phyloP scores from a whole-genome alignment of 2,888 invertebrate genomes.

The Pantelozetes paolii region DNA sequence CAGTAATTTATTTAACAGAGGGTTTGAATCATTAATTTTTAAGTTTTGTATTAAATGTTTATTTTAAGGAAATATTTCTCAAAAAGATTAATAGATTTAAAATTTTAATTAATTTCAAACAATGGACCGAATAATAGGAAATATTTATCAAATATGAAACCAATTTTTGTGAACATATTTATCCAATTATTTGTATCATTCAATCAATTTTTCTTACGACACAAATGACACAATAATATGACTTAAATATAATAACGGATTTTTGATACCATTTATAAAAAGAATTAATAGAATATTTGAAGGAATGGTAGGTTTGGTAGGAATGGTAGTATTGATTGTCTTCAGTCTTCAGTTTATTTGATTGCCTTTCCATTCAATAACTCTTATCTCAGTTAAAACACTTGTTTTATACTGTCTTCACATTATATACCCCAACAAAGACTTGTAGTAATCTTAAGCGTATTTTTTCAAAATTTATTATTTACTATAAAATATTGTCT shows the following conservation, averaged over 20 bases:
- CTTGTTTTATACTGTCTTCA: slow-evolving; percentile 27
- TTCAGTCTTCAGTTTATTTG: slow-evolving; percentile 20
- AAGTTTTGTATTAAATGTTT: too few relatives aligned
- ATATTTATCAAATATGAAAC: too few relatives aligned
- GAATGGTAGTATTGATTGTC: background rate
- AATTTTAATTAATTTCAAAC: too few relatives aligned
- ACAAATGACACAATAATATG: background rate
- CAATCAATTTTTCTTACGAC: background rate
- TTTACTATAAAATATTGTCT: background rate
- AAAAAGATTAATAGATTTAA: too few relatives aligned
- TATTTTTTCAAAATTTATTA: slow-evolving; percentile 9
- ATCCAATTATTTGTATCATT: background rate
- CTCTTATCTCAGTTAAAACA: slow-evolving; percentile 32
- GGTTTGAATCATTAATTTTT: too few relatives aligned
- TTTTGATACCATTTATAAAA: slow-evolving; percentile 7
- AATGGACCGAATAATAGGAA: too few relatives aligned
- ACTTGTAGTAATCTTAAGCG: background rate
- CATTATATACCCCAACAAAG: background rate
- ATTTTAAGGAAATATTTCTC: too few relatives aligned
- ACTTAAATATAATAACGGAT: slow-evolving; percentile 10
- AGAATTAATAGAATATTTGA: too few relatives aligned
- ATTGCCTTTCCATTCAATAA: slow-evolving; percentile 20
- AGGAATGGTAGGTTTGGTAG: too few relatives aligned
- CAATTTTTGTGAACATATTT: background rate
- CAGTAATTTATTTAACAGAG: too few relatives aligned